Evolutionary conservation across 1,140 invertebrate species (phyloP).

Genomic region (Drosophila orosa): DNA sequence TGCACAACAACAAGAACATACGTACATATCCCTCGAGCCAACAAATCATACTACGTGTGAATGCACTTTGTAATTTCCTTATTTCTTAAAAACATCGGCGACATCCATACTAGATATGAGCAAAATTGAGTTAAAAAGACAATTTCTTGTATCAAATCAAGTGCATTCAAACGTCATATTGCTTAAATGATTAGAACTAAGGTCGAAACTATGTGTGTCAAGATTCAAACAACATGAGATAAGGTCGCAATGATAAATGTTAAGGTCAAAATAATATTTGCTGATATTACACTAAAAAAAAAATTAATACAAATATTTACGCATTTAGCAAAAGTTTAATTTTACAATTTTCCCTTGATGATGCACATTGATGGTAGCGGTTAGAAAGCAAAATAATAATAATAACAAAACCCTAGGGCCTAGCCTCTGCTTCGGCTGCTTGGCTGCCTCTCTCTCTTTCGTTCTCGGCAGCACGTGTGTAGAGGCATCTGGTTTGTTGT

Average conservation of each 20-base stretch:
- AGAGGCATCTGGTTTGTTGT: constrained; percentile 35
- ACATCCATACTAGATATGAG: not conserved
- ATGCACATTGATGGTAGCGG: constrained; percentile 17
- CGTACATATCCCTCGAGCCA: no score
- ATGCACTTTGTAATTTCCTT: no score
- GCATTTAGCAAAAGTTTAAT: not conserved
- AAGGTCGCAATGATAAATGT: not conserved
- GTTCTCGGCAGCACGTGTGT: constrained; percentile 27
- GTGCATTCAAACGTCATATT: not conserved
- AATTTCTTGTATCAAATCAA: not conserved
- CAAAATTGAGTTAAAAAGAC: not conserved
- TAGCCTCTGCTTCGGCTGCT: not conserved
- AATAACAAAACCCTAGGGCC: constrained; percentile 4
- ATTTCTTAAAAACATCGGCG: not conserved
- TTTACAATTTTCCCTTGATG: not conserved
- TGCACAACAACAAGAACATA: constrained; percentile 1
- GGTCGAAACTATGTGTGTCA: not conserved
- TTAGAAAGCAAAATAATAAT: constrained; percentile 12
- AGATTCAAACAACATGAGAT: not conserved
- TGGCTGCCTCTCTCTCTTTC: not conserved
- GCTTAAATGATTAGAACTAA: not conserved
- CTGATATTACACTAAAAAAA: not conserved
- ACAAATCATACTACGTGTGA: no score
- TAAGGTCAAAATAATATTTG: not conserved
- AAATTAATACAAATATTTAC: not conserved